phyloP scores from a whole-genome alignment of 2,797 vertebrate species.

The Poecilia wingei region DNA sequence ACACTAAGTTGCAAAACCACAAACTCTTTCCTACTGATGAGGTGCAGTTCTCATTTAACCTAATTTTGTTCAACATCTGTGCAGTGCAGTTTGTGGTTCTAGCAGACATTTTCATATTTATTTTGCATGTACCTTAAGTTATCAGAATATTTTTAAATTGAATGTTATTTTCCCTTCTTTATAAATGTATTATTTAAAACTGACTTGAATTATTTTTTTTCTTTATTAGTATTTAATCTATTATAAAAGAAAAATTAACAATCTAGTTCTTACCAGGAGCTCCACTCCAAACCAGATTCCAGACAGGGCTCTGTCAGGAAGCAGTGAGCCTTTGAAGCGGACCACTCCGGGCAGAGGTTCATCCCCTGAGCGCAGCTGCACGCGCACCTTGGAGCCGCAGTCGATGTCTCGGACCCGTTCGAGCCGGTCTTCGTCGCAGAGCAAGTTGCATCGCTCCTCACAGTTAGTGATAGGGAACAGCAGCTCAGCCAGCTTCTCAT shows the following conservation, averaged over 20 bases:
- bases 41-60: slow-evolving; percentile 1
- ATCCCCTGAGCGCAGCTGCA: slow-evolving; percentile 93
- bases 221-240: not conserved
- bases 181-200: not conserved
- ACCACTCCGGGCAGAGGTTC: slow-evolving; percentile 94
- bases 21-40: not conserved
- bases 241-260: not conserved
- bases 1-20: not conserved
- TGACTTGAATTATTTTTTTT: not conserved
- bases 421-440: slow-evolving; percentile 88
- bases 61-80: slow-evolving; percentile 7
- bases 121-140: not conserved
- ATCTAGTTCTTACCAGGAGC: slow-evolving; percentile 88
- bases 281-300: slow-evolving; percentile 98
- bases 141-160: not conserved
- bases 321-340: slow-evolving; percentile 92
- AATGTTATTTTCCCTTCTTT: not conserved
- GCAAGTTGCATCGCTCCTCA: slow-evolving; percentile 92
- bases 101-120: not conserved
- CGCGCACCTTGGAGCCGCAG: slow-evolving; percentile 91
- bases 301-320: slow-evolving; percentile 91
- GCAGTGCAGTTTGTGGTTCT: not conserved
- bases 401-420: slow-evolving; percentile 90
- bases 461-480: slow-evolving; percentile 98
- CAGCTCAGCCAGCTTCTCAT: slow-evolving; percentile 92